Percentiles rank a stretch among this genome's conserved stretches.
Conservation (phyloP, 92 coral and sea anemone species). For the Montipora capitata region DNA sequence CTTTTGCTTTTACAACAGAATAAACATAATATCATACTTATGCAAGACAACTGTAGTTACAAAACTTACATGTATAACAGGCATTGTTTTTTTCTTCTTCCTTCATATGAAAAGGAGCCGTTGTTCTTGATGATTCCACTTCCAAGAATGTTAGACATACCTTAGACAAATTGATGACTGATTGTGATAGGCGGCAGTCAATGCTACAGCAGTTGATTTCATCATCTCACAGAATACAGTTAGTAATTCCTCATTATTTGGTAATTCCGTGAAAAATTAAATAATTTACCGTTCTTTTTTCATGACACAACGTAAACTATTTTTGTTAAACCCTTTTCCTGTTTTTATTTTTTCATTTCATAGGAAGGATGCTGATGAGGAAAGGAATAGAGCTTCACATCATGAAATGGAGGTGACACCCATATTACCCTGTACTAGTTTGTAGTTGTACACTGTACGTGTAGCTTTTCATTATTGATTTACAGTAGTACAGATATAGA, state of each 20-base stretch:
- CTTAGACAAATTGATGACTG: constrained; percentile 90
- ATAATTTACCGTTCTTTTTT: not conserved
- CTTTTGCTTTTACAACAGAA: too few species aligned
- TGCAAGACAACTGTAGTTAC: not conserved
- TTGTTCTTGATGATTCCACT: constrained; percentile 92
- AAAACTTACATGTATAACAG: not conserved
- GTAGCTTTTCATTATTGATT: too few species aligned
- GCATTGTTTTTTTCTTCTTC: not conserved
- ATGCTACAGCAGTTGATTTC: constrained; percentile 95
- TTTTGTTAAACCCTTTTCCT: too few species aligned
- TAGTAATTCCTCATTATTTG: constrained; percentile 20
- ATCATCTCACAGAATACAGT: constrained; percentile 97
- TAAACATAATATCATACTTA: too few species aligned
- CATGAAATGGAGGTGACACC: constrained; percentile 79
- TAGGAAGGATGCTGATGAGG: constrained; percentile 92
- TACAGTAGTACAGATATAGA: too few species aligned
- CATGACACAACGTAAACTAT: too few species aligned
- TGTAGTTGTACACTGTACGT: too few species aligned
- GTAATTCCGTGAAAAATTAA: not conserved
- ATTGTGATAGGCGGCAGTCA: constrained; percentile 96
- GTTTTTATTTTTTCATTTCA: not conserved
- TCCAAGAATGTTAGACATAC: constrained; percentile 90
- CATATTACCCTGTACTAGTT: too few species aligned
- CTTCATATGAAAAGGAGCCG: constrained; percentile 62
- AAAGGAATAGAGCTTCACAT: constrained; percentile 83